A percentile compares a stretch with the other conserved stretches of the same genome.
Conservation (phyloP, 2,113 vertebrate genomes). For the Scytalopus superciliaris region DNA sequence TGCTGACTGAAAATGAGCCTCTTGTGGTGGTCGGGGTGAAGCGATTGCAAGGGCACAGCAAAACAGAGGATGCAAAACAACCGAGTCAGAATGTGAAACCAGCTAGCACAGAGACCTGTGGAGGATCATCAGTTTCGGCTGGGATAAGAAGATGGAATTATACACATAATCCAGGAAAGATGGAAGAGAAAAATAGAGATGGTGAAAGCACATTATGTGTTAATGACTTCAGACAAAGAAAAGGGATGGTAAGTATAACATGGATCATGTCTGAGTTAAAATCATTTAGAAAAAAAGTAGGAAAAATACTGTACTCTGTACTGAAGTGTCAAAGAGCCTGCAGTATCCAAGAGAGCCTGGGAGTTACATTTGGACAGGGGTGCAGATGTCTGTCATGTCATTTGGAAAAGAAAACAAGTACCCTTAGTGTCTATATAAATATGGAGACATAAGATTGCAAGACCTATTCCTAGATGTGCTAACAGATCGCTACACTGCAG, state of each 20-base stretch:
- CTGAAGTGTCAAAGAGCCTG: background rate
- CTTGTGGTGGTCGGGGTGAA: background rate
- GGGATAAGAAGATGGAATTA: background rate
- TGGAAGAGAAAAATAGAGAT: background rate
- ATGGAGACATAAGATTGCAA: background rate
- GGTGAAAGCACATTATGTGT: background rate
- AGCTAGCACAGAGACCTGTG: background rate
- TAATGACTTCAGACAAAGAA: background rate
- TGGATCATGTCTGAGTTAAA: background rate
- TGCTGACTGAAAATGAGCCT: background rate
- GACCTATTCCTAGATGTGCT: background rate
- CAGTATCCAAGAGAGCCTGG: background rate
- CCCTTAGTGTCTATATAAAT: background rate
- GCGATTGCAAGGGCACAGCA: background rate
- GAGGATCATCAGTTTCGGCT: background rate
- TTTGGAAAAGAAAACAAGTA: background rate
- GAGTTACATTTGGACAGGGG: background rate
- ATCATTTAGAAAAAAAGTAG: background rate
- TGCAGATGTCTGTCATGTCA: background rate
- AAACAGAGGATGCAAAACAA: background rate
- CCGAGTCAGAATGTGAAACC: background rate
- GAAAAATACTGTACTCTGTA: background rate
- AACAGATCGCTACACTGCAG: background rate
- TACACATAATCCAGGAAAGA: background rate
- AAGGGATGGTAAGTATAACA: background rate